Evolutionary conservation across 2,113 vertebrate genomes (phyloP), one percentile per base, ranked within the genome.

Genomic region (Melierax canorus): DNA sequence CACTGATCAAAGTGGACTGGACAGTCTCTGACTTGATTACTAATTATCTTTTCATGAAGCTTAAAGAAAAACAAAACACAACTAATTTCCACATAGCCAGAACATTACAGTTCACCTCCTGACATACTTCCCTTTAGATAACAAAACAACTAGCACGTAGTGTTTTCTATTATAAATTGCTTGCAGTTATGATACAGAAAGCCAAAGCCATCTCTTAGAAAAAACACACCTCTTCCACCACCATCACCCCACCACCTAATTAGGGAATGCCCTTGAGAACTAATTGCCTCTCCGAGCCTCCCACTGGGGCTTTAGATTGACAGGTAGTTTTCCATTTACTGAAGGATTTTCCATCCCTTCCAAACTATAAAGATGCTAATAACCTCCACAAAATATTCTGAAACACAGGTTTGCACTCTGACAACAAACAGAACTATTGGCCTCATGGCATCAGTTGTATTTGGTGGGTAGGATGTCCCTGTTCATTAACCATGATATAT

Each of bases 201-300:
- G 69, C 18, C 43, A 81, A 96, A 95, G 56, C 27, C 75, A 66
- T 34, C 53, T 90, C 56, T 32, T 32, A 82, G 77, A 48, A 83
- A 82, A 97, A 96, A 90, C 2, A 4, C 20, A 69, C 41, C 59
- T 63, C 66, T 94, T 73, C 72, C 29, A 92, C 41, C 56, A 92
- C 63, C 41, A 69, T 18, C 60, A 73, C 29, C 8, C n/a, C 15
- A n/a, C 18, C 50, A 75, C 38, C 64, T 92, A 92, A 85, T 95
- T 87, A 96, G 59, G 26, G 55, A 97, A 77, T 74, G 63, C 69
- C 71, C 89, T 66, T 86, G 82, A 89, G 72, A 93, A 80, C 39
- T 91, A 93, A 92, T 46, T 93, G 64, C 20, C 34, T 91, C 50
- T 67, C 68, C 43, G 62, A 84, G 29, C 29, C 39, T 94, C 43